These are phyloP conservation scores for Sebastes variabilis DNA, from an alignment of 2,797 vertebrate genomes.

Conservation along the genomic window DNA sequence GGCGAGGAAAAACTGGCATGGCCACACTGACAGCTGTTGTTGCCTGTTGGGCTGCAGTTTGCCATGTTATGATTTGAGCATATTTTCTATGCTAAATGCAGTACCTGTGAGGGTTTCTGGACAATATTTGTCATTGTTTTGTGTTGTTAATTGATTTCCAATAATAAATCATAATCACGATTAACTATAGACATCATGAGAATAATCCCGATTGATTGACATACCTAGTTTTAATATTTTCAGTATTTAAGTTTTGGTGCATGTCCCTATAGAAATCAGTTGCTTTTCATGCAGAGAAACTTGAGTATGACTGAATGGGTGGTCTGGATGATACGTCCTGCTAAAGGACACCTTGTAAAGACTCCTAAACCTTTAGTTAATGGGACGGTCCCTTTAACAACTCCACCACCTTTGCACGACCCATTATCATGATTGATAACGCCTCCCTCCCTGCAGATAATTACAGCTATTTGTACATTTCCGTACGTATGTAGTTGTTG, in stretches of 20 bases:
- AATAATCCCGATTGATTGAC: too few relatives aligned
- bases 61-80: too few relatives aligned
- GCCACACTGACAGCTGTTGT: too few relatives aligned
- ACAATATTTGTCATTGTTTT: too few relatives aligned
- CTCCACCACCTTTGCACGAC: conserved; percentile 10
- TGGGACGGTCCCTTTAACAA: conserved; percentile 31
- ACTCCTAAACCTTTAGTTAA: conserved; percentile 22
- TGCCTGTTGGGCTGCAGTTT: too few relatives aligned
- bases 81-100: too few relatives aligned
- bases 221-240: not conserved
- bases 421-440: conserved; percentile 56
- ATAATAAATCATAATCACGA: too few relatives aligned
- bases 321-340: not conserved
- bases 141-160: too few relatives aligned
- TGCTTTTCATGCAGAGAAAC: not conserved
- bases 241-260: not conserved
- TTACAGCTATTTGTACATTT: conserved; percentile 66
- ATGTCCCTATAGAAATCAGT: not conserved
- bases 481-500: conserved; percentile 58
- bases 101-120: too few relatives aligned
- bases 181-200: too few relatives aligned
- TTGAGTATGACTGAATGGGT: not conserved
- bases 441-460: conserved; percentile 33
- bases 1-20: too few relatives aligned
- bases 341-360: conserved; percentile 27